phyloP scores from a whole-genome alignment of 2,888 invertebrate genomes.

The Drosophila borealis region DNA sequence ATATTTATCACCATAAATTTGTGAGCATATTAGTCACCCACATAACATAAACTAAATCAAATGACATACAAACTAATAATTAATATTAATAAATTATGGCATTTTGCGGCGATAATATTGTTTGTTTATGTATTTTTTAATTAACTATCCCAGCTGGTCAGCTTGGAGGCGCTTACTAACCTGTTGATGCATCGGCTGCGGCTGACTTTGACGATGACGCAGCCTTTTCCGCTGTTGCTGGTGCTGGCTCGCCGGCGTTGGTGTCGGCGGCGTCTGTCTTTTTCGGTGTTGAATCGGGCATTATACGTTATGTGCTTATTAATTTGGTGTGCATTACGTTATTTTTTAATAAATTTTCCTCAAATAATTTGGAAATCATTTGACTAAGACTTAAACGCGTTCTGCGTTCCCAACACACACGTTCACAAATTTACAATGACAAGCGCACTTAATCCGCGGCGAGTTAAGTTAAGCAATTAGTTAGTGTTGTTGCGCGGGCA shows the following conservation, averaged over 20 bases:
- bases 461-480: background rate
- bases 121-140: conserved; percentile 10
- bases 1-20: background rate
- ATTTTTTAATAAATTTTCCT: conserved; percentile 14
- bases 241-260: conserved; percentile 4
- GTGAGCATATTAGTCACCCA: conserved; percentile 3
- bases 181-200: conserved; percentile 13
- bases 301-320: conserved; percentile 32
- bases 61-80: conserved; percentile 15
- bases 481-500: background rate
- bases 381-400: conserved; percentile 35
- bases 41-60: conserved; percentile 1
- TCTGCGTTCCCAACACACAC: conserved; percentile 22
- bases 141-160: conserved; percentile 8
- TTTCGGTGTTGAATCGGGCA: conserved; percentile 28
- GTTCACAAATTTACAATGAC: conserved; percentile 5
- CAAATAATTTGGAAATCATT: conserved; percentile 34
- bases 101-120: conserved; percentile 10
- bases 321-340: conserved; percentile 36
- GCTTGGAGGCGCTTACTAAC: conserved; percentile 32
- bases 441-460: conserved; percentile 5
- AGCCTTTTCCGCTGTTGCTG: background rate
- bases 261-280: conserved; percentile 14
- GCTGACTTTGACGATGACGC: background rate
- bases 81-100: conserved; percentile 4